Conservation (phyloP, 1,140 invertebrate species). For the Neodiprion fabricii region DNA sequence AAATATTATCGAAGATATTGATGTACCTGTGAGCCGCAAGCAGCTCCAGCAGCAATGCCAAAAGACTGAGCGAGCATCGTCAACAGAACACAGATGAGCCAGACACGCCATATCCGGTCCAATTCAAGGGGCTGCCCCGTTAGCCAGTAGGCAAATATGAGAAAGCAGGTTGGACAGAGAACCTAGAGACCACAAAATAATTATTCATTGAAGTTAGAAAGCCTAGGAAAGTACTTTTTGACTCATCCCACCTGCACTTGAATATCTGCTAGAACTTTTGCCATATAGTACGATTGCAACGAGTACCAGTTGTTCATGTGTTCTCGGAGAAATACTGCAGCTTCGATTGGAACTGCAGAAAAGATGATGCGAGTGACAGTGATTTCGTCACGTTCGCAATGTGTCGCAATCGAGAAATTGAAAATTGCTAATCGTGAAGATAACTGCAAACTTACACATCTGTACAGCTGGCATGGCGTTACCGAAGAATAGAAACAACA, state of each 20-base stretch:
- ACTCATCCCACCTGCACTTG: slow-evolving; percentile 76
- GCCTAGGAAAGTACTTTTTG: neutral
- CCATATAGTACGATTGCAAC: slow-evolving; percentile 80
- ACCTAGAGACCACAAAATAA: slow-evolving; percentile 61
- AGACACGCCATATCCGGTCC: slow-evolving; percentile 71
- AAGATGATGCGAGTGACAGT: slow-evolving; percentile 11
- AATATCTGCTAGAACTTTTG: slow-evolving; percentile 85
- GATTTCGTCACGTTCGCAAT: slow-evolving; percentile 4
- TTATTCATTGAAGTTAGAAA: neutral
- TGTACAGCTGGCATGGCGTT: slow-evolving; percentile 89
- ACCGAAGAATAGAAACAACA: slow-evolving; percentile 86
- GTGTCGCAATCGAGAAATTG: slow-evolving; percentile 8
- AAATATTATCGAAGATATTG: neutral
- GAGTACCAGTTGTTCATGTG: slow-evolving; percentile 92
- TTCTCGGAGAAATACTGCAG: slow-evolving; percentile 85
- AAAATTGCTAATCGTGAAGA: neutral
- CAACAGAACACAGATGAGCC: slow-evolving; percentile 73
- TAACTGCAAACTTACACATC: slow-evolving; percentile 73
- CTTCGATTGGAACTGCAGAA: slow-evolving; percentile 80
- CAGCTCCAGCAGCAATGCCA: slow-evolving; percentile 78
- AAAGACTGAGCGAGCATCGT: slow-evolving; percentile 81
- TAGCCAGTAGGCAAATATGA: slow-evolving; percentile 80
- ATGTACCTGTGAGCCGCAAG: slow-evolving; percentile 70
- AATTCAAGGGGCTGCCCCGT: slow-evolving; percentile 79
- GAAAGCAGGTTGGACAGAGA: slow-evolving; percentile 76